phyloP scores from a whole-genome alignment of 2,888 invertebrate species.

The Phyllotreta cruciferae region DNA sequence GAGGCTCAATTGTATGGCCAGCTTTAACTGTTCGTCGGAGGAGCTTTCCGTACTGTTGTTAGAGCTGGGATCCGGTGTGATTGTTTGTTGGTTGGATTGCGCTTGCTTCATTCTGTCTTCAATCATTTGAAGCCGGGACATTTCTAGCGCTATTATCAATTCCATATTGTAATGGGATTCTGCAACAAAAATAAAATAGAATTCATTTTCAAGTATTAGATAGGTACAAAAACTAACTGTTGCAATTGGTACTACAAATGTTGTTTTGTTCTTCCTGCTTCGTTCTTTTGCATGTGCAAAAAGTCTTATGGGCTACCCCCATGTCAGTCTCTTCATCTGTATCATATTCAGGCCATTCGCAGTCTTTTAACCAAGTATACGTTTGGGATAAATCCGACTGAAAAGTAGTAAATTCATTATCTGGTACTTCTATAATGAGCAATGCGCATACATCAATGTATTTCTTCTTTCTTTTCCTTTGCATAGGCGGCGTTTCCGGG shows the following conservation, averaged over 20 bases:
- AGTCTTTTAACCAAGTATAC: conserved; percentile 62
- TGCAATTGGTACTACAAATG: conserved; percentile 58
- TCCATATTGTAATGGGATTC: conserved; percentile 67
- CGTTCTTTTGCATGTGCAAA: conserved; percentile 46
- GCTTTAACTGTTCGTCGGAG: conserved; percentile 61
- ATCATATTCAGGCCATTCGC: conserved; percentile 70
- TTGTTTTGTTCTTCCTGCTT: conserved; percentile 66
- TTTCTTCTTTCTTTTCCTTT: conserved; percentile 61
- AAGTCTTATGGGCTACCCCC: conserved; percentile 48
- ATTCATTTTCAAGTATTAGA: background rate
- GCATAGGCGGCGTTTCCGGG: conserved; percentile 69
- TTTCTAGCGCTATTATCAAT: conserved; percentile 70
- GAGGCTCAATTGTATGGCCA: conserved; percentile 64
- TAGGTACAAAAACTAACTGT: conserved; percentile 48
- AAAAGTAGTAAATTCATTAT: conserved; percentile 22
- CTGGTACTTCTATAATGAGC: background rate
- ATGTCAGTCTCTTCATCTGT: conserved; percentile 59
- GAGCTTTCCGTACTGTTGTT: conserved; percentile 57
- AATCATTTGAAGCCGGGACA: conserved; percentile 72
- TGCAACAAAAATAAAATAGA: conserved; percentile 22
- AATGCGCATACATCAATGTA: conserved; percentile 59
- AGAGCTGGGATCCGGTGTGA: conserved; percentile 55
- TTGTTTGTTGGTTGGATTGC: conserved; percentile 41
- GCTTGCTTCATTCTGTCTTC: conserved; percentile 66
- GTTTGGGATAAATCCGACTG: conserved; percentile 60